Conservation (phyloP, 2,888 invertebrate genomes). For the Tanypteryx hageni region DNA sequence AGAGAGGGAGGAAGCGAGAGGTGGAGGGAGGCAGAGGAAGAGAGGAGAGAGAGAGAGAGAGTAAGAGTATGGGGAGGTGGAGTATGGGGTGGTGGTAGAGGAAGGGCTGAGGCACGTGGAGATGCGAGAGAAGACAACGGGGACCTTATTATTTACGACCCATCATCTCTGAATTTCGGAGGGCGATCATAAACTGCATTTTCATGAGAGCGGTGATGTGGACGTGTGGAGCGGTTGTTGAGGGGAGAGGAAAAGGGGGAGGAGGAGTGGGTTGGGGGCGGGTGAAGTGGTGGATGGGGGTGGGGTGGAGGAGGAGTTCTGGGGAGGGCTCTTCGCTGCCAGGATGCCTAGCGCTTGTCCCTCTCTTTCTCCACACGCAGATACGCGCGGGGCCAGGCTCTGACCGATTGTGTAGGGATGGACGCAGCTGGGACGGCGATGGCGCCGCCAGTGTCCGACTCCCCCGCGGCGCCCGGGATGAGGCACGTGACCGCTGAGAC, state of each 20-base stretch:
- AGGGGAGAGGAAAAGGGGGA: not conserved
- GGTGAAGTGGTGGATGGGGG: not conserved
- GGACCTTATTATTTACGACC: conserved; percentile 56
- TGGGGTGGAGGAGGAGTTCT: not conserved
- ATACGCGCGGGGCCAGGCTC: not conserved
- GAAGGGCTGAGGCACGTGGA: conserved; percentile 25
- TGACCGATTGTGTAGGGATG: not conserved
- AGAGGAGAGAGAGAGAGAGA: conserved; percentile 41
- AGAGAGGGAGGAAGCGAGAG: conserved; percentile 25
- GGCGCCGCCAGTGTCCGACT: conserved; percentile 1
- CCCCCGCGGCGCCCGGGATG: conserved; percentile 58
- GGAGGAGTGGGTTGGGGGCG: not conserved
- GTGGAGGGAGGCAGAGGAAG: conserved; percentile 40
- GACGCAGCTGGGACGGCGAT: not conserved
- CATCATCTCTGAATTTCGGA: conserved; percentile 61
- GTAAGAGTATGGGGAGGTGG: conserved; percentile 38
- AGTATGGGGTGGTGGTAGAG: not conserved
- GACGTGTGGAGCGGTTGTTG: conserved; percentile 50
- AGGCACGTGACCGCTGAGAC: conserved; percentile 48
- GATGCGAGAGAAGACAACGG: conserved; percentile 45
- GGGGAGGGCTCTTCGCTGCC: not conserved
- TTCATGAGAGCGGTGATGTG: conserved; percentile 63
- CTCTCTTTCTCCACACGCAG: not conserved
- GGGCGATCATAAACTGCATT: conserved; percentile 62
- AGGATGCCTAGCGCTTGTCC: not conserved